Conservation (phyloP, 2,113 vertebrate species). For the Sphaerodactylus townsendi region DNA sequence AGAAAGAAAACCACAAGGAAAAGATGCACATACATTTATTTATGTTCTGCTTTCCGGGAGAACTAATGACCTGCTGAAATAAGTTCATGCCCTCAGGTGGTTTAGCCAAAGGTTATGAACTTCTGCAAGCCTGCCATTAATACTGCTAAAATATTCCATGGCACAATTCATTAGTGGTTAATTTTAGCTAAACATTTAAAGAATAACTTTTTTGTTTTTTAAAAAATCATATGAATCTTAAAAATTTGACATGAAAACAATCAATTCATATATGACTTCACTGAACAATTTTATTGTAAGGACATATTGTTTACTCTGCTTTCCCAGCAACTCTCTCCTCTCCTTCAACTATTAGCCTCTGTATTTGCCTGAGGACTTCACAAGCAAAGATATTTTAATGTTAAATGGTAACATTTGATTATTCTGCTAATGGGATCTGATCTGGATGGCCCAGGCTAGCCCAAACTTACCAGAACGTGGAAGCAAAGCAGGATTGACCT, state of each 20-base stretch:
- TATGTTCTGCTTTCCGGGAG: conserved; percentile 43
- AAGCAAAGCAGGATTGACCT: too few relatives aligned
- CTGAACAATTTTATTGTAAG: conserved; percentile 29
- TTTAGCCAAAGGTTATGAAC: conserved; percentile 21
- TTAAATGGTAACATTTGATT: conserved; percentile 36
- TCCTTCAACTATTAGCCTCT: conserved; percentile 56
- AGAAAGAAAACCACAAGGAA: not conserved
- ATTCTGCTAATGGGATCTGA: not conserved
- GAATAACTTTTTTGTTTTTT: conserved; percentile 35
- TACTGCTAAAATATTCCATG: conserved; percentile 46
- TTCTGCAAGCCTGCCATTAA: conserved; percentile 48
- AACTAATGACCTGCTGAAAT: conserved; percentile 57
- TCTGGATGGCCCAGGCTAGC: too few relatives aligned
- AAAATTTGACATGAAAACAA: conserved; percentile 45
- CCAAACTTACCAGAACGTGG: too few relatives aligned
- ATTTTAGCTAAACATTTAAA: conserved; percentile 44
- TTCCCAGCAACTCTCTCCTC: conserved; percentile 39
- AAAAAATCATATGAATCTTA: conserved; percentile 31
- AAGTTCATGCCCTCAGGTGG: conserved; percentile 38
- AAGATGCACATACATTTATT: conserved; percentile 32
- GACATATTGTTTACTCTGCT: conserved; percentile 39
- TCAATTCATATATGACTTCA: conserved; percentile 12
- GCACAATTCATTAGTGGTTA: conserved; percentile 54
- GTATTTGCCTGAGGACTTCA: conserved; percentile 44
- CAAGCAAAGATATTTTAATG: conserved; percentile 45